A percentile compares a stretch with the other conserved stretches of the same genome.
These are phyloP conservation scores for Amblyjoppa fuscipennis DNA, from an alignment of 2,888 invertebrate genomes.

Conservation along the genomic window DNA sequence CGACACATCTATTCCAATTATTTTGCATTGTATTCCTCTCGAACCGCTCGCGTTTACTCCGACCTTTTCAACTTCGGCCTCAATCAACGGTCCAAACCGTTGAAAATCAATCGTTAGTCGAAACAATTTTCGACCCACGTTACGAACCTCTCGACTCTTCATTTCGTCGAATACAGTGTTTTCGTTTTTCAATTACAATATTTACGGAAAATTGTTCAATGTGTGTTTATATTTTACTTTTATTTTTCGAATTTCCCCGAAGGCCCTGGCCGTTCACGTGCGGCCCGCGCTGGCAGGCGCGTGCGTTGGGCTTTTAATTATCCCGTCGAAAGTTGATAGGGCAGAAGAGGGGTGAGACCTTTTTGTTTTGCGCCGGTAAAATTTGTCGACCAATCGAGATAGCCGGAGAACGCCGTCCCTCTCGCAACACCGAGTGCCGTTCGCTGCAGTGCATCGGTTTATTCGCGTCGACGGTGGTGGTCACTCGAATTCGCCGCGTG, in stretches of 20 bases:
- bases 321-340: conserved; percentile 60
- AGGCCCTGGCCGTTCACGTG: neutral
- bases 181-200: conserved; percentile 25
- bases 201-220: conserved; percentile 36
- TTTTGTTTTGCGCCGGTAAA: conserved; percentile 58
- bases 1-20: no score
- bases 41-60: neutral
- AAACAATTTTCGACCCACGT: neutral
- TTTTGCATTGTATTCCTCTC: no score
- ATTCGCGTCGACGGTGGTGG: conserved; percentile 34
- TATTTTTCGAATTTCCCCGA: conserved; percentile 30
- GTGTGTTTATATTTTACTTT: no score
- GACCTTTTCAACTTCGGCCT: neutral
- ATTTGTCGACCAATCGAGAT: conserved; percentile 58
- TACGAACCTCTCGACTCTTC: neutral
- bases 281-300: no score
- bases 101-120: neutral
- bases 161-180: neutral
- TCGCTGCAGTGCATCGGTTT: conserved; percentile 37
- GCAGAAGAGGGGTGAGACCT: conserved; percentile 48
- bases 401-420: conserved; percentile 2
- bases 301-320: conserved; percentile 61
- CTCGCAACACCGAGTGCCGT: neutral
- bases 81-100: neutral
- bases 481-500: conserved; percentile 51